Conservation (phyloP, 2,888 invertebrate genomes). For the Oegoconia quadripuncta region DNA sequence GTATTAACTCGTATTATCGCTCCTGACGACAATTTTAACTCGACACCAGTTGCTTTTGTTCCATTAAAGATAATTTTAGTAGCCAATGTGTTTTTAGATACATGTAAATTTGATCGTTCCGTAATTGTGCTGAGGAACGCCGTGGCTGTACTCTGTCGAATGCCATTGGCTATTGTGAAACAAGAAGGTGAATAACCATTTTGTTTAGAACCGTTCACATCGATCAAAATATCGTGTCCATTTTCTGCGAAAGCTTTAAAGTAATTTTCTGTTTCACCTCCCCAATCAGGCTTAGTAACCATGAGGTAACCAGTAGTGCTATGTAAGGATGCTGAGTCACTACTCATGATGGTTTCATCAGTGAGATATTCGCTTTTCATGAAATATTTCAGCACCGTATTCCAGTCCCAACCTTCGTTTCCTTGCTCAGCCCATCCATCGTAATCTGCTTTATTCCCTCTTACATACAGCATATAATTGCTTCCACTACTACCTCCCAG, state of each 20-base stretch:
- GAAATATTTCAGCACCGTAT: conserved; percentile 32
- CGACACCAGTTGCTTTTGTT: conserved; percentile 34
- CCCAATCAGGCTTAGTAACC: conserved; percentile 34
- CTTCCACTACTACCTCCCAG: conserved; percentile 82
- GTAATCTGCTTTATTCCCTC: conserved; percentile 82
- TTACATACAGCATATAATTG: conserved; percentile 82
- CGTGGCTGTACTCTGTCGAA: conserved; percentile 34
- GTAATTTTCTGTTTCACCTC: conserved; percentile 47
- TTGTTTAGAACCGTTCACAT: conserved; percentile 32
- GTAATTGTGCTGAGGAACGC: conserved; percentile 32
- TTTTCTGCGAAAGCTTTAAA: conserved; percentile 32
- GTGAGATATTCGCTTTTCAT: conserved; percentile 32
- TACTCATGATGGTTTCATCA: conserved; percentile 18
- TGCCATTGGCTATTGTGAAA: conserved; percentile 25
- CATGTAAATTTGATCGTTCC: conserved; percentile 30
- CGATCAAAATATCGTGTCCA: conserved; percentile 31
- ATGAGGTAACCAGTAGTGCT: conserved; percentile 27
- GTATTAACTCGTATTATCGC: conserved; percentile 22
- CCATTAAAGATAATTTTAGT: conserved; percentile 32
- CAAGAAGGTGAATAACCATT: conserved; percentile 29
- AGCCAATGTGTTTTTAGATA: conserved; percentile 34
- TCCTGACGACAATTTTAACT: conserved; percentile 22
- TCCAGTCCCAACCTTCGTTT: conserved; percentile 55
- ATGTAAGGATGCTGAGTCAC: conserved; percentile 41
- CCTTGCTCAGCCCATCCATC: conserved; percentile 82